Evolutionary conservation across 2,113 vertebrate species (phyloP).

Genomic region (Sialia sialis): DNA sequence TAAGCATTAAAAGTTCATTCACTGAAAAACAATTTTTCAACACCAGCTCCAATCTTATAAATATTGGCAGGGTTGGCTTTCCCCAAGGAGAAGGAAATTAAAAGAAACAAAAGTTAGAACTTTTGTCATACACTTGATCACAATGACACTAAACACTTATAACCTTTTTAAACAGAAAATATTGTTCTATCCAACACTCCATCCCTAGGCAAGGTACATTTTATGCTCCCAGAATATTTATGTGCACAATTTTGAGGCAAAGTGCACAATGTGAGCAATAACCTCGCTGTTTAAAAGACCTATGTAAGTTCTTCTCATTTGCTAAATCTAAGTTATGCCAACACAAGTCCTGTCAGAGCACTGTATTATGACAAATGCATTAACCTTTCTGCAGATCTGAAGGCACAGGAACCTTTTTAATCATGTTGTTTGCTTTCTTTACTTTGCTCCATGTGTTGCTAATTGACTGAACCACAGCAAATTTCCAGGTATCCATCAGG

Average conservation of each 20-base stretch:
- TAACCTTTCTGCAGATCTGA: background rate
- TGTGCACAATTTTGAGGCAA: background rate
- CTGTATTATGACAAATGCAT: background rate
- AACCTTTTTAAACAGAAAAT: background rate
- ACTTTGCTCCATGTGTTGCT: background rate
- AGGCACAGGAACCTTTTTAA: background rate
- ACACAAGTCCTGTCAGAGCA: background rate
- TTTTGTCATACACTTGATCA: background rate
- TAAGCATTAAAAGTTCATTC: background rate
- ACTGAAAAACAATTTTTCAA: background rate
- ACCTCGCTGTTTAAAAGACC: background rate
- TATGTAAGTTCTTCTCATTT: background rate
- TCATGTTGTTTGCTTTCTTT: background rate
- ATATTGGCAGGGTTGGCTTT: background rate
- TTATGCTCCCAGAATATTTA: background rate
- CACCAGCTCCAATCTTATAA: background rate
- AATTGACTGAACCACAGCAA: background rate
- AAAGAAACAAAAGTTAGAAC: background rate
- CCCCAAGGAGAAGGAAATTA: background rate
- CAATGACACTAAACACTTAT: background rate
- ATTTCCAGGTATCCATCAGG: background rate
- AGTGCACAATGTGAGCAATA: background rate
- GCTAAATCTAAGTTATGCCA: background rate
- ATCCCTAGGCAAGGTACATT: background rate
- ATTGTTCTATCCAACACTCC: background rate